A percentile compares a stretch with the other conserved stretches of the same genome.
These are phyloP conservation scores for Zaprionus taronus DNA, from an alignment of 1,140 invertebrate genomes.

Conservation along the genomic window DNA sequence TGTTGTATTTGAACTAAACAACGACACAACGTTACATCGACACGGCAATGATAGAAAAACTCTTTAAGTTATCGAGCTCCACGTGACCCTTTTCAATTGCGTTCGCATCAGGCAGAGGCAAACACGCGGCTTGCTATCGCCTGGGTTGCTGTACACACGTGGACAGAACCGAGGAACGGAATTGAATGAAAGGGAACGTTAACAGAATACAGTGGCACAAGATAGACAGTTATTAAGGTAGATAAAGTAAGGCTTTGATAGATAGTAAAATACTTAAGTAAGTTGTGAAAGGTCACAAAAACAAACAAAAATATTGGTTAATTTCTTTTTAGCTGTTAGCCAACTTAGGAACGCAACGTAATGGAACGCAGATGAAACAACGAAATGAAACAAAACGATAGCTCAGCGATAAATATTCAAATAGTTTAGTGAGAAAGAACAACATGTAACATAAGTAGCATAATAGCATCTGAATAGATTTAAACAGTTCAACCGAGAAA, in stretches of 20 bases:
- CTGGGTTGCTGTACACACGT: constrained; percentile 10
- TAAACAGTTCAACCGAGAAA: constrained; percentile 9
- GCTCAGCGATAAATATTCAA: constrained; percentile 9
- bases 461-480: constrained; percentile 6
- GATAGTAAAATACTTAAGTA: constrained; percentile 17
- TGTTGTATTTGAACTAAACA: constrained; percentile 69
- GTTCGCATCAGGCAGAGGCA: constrained; percentile 29
- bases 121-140: constrained; percentile 25
- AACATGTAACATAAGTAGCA: constrained; percentile 29
- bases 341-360: constrained; percentile 46
- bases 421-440: constrained; percentile 16
- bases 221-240: constrained; percentile 41
- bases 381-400: constrained; percentile 40
- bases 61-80: constrained; percentile 38
- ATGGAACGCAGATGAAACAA: constrained; percentile 43
- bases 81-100: constrained; percentile 21
- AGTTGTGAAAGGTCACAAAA: constrained; percentile 5
- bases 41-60: constrained; percentile 62
- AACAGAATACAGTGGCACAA: constrained; percentile 45
- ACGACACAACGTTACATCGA: constrained; percentile 78
- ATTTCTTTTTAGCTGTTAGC: constrained; percentile 20
- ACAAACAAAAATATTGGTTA: constrained; percentile 10
- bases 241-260: constrained; percentile 20
- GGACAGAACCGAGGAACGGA: constrained; percentile 34
- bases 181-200: constrained; percentile 32